A percentile compares a stretch with the other conserved stretches of the same genome.
Conservation (phyloP, 2,888 invertebrate species). For the Apodemia mormo region DNA sequence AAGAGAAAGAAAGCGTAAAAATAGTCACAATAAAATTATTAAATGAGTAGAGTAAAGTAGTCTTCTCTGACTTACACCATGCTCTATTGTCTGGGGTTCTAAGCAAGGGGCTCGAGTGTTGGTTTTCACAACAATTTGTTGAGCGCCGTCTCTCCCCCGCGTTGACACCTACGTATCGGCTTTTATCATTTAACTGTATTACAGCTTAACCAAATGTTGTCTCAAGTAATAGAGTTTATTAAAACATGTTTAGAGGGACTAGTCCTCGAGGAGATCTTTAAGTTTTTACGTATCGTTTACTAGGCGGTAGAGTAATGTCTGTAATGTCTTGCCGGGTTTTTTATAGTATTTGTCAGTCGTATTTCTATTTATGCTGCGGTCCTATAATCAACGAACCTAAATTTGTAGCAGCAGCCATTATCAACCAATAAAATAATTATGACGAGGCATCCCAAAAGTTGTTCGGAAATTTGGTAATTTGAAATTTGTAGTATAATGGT, state of each 20-base stretch:
- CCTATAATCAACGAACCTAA: too few species aligned
- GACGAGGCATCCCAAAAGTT: too few species aligned
- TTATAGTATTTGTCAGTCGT: too few species aligned
- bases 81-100: constrained; percentile 45
- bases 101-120: constrained; percentile 47
- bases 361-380: too few species aligned
- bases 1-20: too few species aligned
- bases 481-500: too few species aligned
- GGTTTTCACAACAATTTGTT: constrained; percentile 60
- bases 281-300: neutral
- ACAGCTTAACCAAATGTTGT: constrained; percentile 4
- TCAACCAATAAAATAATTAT: too few species aligned
- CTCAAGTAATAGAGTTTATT: constrained; percentile 10
- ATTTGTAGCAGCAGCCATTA: too few species aligned
- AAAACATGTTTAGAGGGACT: constrained; percentile 10
- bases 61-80: constrained; percentile 39
- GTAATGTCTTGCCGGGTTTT: too few species aligned
- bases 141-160: constrained; percentile 29
- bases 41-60: neutral
- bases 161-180: constrained; percentile 25
- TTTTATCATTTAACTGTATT: constrained; percentile 22
- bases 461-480: too few species aligned
- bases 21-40: too few species aligned
- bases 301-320: too few species aligned
- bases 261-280: neutral